Conservation (phyloP, 2,113 vertebrate species). For the Chrysemys picta region DNA sequence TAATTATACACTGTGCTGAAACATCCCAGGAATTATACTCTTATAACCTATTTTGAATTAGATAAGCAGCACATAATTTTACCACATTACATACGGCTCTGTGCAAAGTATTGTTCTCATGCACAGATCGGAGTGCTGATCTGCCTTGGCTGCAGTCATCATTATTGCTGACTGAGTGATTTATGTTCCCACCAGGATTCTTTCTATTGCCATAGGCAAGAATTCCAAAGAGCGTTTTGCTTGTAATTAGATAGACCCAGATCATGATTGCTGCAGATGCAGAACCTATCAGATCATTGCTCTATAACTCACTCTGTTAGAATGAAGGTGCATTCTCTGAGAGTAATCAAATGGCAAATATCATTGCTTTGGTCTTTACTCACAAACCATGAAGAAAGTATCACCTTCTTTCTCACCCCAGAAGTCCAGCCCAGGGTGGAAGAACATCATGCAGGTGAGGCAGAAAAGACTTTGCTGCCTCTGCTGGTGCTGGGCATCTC, state of each 20-base stretch:
- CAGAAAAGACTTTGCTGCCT: background rate
- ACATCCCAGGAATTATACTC: background rate
- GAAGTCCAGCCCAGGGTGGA: background rate
- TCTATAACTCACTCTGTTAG: background rate
- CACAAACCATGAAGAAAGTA: background rate
- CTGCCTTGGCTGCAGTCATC: background rate
- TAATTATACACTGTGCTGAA: background rate
- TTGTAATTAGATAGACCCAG: fast-evolving
- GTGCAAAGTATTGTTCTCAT: background rate
- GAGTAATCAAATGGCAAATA: background rate
- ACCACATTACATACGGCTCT: background rate
- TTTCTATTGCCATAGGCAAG: background rate
- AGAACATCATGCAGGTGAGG: fast-evolving
- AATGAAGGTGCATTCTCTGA: background rate
- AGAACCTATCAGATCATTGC: background rate
- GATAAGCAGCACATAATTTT: background rate
- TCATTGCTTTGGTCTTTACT: background rate
- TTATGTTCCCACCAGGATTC: background rate
- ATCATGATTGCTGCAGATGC: background rate
- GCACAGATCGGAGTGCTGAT: background rate
- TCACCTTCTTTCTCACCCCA: background rate
- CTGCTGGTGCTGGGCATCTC: background rate
- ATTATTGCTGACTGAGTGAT: background rate
- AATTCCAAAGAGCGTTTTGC: background rate
- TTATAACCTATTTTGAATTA: background rate